Conservation (phyloP, 2,888 invertebrate species). For the Lomographa bimaculata region DNA sequence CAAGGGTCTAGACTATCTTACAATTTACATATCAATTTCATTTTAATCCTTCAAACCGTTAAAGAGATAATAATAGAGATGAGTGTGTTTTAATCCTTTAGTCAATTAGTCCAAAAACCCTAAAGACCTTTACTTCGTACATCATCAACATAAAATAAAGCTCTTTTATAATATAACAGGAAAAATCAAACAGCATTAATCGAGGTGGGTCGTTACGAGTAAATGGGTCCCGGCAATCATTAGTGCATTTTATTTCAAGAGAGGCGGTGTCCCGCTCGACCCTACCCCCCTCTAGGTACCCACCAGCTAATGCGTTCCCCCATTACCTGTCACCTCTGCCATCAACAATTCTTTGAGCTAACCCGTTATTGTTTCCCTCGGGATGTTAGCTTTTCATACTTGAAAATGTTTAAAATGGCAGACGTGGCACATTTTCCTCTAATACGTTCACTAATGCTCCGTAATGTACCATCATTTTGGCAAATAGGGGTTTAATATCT, state of each 20-base stretch:
- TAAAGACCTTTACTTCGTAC: too few species aligned
- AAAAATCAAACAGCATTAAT: constrained; percentile 46
- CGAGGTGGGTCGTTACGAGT: constrained; percentile 45
- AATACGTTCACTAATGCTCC: constrained; percentile 16
- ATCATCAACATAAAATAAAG: too few species aligned
- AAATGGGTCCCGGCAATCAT: constrained; percentile 51
- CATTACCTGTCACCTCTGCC: constrained; percentile 64
- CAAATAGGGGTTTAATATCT: constrained; percentile 6
- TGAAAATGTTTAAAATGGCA: constrained; percentile 21
- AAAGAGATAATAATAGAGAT: too few species aligned
- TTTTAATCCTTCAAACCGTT: too few species aligned
- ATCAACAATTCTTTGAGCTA: constrained; percentile 50
- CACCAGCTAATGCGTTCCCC: constrained; percentile 63
- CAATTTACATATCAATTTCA: too few species aligned
- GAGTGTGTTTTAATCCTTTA: too few species aligned
- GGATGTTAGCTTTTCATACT: constrained; percentile 17
- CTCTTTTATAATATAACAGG: constrained; percentile 4
- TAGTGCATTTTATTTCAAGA: constrained; percentile 68
- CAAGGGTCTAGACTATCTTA: too few species aligned
- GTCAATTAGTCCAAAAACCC: too few species aligned
- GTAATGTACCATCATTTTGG: constrained; percentile 8
- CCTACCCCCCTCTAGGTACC: constrained; percentile 33
- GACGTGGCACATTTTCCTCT: constrained; percentile 15
- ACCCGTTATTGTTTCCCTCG: constrained; percentile 45
- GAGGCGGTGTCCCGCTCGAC: constrained; percentile 43